A percentile compares a stretch with the other conserved stretches of the same genome.
These are phyloP conservation scores for Stenurella melanura DNA, from an alignment of 2,888 invertebrate species.

Conservation along the genomic window DNA sequence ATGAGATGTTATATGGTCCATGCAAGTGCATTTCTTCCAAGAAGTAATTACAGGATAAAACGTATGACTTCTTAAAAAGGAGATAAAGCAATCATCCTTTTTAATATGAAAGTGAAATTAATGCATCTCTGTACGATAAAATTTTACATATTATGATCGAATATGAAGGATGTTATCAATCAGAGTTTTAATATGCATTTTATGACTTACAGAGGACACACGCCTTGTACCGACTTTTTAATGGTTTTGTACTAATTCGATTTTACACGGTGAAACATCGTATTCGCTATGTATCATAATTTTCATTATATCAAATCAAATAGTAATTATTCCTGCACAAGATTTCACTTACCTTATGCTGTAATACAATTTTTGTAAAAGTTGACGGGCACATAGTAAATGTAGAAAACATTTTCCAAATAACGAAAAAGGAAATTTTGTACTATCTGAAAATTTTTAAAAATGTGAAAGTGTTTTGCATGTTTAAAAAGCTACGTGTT, in stretches of 20 bases:
- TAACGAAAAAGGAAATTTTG: too few species aligned
- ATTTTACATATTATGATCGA: conserved; percentile 30
- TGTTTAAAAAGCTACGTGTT: too few species aligned
- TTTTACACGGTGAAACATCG: background rate
- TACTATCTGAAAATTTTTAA: too few species aligned
- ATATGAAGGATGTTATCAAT: conserved; percentile 11
- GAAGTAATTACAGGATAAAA: conserved; percentile 34
- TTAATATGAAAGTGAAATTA: conserved; percentile 39
- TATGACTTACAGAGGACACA: background rate
- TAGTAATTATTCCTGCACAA: too few species aligned
- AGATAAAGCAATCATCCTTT: conserved; percentile 21
- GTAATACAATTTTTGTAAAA: too few species aligned
- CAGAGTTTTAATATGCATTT: conserved; percentile 3
- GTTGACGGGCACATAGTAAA: too few species aligned
- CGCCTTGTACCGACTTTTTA: background rate
- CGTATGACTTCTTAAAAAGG: conserved; percentile 32
- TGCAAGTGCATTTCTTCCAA: conserved; percentile 28
- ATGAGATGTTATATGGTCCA: conserved; percentile 16
- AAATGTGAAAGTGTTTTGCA: too few species aligned
- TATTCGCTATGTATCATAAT: background rate
- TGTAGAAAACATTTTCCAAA: too few species aligned
- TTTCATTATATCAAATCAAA: too few species aligned
- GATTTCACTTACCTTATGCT: too few species aligned
- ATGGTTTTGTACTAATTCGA: background rate
- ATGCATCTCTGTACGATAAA: conserved; percentile 15